These are phyloP conservation scores for Drosophila nigritarsus DNA, from an alignment of 2,888 invertebrate genomes.

Conservation along the genomic window DNA sequence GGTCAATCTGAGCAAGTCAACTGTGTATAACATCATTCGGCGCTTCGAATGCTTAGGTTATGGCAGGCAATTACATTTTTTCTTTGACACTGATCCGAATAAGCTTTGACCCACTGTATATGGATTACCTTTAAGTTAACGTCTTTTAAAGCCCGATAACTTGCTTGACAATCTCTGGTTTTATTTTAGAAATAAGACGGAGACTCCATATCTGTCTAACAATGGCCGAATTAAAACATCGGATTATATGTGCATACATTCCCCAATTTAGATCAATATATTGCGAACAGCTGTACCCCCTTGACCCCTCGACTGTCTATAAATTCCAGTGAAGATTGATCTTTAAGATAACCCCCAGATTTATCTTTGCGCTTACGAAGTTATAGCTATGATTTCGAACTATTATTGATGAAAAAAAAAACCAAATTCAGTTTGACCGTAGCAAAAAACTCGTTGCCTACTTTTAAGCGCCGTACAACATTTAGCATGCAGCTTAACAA, in stretches of 20 bases:
- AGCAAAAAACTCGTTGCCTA: constrained; percentile 13
- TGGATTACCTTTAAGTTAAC: not conserved
- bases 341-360: too few relatives aligned
- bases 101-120: too few relatives aligned
- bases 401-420: not conserved
- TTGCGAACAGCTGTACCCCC: too few relatives aligned
- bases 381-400: not conserved
- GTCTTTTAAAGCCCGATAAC: not conserved
- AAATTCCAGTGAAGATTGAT: not conserved
- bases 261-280: too few relatives aligned
- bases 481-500: not conserved
- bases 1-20: too few relatives aligned
- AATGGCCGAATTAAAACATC: too few relatives aligned
- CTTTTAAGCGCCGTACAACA: not conserved
- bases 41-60: too few relatives aligned
- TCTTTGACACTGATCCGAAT: too few relatives aligned
- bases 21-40: too few relatives aligned
- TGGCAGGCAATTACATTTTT: too few relatives aligned
- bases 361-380: not conserved
- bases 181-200: not conserved
- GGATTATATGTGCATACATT: too few relatives aligned
- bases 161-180: not conserved
- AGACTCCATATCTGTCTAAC: not conserved
- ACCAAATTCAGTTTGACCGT: not conserved
- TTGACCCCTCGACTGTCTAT: not conserved